phyloP scores from a whole-genome alignment of 2,888 invertebrate species.

The Junonia oenone region DNA sequence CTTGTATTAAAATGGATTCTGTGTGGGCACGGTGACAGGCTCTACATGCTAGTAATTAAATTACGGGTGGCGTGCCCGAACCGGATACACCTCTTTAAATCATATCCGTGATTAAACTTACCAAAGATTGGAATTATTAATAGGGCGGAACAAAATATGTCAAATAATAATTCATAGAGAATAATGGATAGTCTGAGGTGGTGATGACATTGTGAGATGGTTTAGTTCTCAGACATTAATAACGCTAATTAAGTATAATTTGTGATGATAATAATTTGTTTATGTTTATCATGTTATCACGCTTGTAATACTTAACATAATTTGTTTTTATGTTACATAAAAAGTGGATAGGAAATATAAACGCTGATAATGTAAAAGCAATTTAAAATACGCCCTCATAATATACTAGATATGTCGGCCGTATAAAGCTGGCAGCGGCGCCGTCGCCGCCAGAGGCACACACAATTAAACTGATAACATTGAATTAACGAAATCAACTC shows the following conservation, averaged over 20 bases:
- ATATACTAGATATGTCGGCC: slow-evolving; percentile 1
- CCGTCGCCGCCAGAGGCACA: slow-evolving; percentile 47
- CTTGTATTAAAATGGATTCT: slow-evolving; percentile 62
- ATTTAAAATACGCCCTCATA: slow-evolving; percentile 4
- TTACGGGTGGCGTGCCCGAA: slow-evolving; percentile 55
- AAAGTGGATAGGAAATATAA: neutral
- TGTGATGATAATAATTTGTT: neutral
- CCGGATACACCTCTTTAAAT: slow-evolving; percentile 60
- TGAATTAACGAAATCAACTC: slow-evolving; percentile 70
- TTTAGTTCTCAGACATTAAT: neutral
- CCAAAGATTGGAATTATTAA: slow-evolving; percentile 23
- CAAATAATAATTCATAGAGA: slow-evolving; percentile 9
- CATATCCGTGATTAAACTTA: slow-evolving; percentile 45
- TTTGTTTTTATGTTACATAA: neutral
- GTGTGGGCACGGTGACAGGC: slow-evolving; percentile 69
- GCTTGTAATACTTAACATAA: neutral
- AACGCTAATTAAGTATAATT: neutral
- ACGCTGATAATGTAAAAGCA: neutral
- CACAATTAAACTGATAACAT: slow-evolving; percentile 71
- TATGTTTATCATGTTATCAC: neutral
- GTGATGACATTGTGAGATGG: neutral
- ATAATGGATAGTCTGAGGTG: neutral
- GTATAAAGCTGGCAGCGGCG: slow-evolving; percentile 13
- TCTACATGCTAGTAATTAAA: slow-evolving; percentile 63
- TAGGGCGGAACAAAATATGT: slow-evolving; percentile 18